These are phyloP conservation scores for Macroglossus sobrinus DNA, from an alignment of 2,113 vertebrate genomes.

Conservation along the genomic window DNA sequence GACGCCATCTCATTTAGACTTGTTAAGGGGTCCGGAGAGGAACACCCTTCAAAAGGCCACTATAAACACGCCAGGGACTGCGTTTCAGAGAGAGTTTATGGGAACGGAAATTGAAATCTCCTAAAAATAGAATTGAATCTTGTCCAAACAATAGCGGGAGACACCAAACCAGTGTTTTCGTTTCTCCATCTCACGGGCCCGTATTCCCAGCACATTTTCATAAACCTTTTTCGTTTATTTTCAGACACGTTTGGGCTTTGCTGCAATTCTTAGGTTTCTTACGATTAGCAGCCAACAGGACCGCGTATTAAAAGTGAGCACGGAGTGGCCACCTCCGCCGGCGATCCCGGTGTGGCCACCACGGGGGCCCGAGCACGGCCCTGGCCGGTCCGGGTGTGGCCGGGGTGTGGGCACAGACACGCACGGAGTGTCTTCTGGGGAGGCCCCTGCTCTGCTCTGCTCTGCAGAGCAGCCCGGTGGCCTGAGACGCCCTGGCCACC, in stretches of 20 bases:
- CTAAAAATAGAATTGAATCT: conserved; percentile 86
- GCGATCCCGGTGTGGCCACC: accelerated
- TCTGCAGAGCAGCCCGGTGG: accelerated
- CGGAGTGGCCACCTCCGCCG: accelerated
- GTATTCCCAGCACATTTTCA: conserved; percentile 76
- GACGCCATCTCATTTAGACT: conserved; percentile 63
- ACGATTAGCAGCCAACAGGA: neutral
- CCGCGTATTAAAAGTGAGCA: neutral
- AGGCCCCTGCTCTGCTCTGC: too few species aligned
- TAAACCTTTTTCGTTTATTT: conserved; percentile 79
- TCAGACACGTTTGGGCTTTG: conserved; percentile 74
- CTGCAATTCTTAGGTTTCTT: conserved; percentile 1
- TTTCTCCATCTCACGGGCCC: conserved; percentile 84
- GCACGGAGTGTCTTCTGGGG: accelerated
- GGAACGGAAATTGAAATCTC: conserved; percentile 83
- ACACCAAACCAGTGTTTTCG: conserved; percentile 82
- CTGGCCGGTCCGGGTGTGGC: accelerated
- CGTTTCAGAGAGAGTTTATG: conserved; percentile 83
- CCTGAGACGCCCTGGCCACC: accelerated
- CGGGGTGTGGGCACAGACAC: neutral
- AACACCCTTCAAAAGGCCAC: conserved; percentile 77
- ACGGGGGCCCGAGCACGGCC: accelerated
- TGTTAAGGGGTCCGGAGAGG: conserved; percentile 75
- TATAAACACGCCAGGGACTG: conserved; percentile 78
- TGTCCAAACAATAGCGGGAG: conserved; percentile 85